Percentiles rank a stretch among this genome's conserved stretches.
Conservation (phyloP, 1,140 invertebrate genomes). For the Eupristina koningsbergeri region DNA sequence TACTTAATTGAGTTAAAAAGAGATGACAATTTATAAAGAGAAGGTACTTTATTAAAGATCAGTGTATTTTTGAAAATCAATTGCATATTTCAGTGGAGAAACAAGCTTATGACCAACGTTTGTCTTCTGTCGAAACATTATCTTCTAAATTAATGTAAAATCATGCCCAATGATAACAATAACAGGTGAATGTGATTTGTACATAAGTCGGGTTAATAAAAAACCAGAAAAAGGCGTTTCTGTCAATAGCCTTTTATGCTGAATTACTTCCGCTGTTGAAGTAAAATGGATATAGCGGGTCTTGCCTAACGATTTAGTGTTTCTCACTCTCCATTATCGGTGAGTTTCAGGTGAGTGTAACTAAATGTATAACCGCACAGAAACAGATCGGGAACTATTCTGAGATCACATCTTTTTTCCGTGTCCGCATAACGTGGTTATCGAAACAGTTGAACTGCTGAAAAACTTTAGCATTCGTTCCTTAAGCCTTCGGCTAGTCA, state of each 20-base stretch:
- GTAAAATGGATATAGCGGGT: constrained; percentile 36
- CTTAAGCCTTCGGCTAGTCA: not conserved
- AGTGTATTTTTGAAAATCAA: not conserved
- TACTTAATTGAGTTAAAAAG: too few species aligned
- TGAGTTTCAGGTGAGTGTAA: constrained; percentile 3
- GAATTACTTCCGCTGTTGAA: constrained; percentile 45
- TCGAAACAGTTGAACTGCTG: not conserved
- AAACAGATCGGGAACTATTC: constrained; percentile 38
- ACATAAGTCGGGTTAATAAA: constrained; percentile 41
- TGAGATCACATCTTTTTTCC: constrained; percentile 41
- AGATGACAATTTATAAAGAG: too few species aligned
- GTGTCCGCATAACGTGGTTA: constrained; percentile 17
- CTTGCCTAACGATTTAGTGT: constrained; percentile 47
- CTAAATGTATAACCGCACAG: constrained; percentile 37
- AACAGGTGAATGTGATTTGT: constrained; percentile 47
- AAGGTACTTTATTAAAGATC: not conserved
- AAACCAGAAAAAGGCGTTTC: constrained; percentile 47
- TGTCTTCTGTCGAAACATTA: constrained; percentile 28
- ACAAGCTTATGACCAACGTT: not conserved
- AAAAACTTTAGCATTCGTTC: constrained; percentile 30
- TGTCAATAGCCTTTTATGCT: constrained; percentile 48
- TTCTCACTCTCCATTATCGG: not conserved
- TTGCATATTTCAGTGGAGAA: constrained; percentile 5
- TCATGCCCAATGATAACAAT: constrained; percentile 14
- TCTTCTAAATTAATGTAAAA: constrained; percentile 26